Conservation (phyloP, 2,113 vertebrate genomes). For the Albula goreensis region DNA sequence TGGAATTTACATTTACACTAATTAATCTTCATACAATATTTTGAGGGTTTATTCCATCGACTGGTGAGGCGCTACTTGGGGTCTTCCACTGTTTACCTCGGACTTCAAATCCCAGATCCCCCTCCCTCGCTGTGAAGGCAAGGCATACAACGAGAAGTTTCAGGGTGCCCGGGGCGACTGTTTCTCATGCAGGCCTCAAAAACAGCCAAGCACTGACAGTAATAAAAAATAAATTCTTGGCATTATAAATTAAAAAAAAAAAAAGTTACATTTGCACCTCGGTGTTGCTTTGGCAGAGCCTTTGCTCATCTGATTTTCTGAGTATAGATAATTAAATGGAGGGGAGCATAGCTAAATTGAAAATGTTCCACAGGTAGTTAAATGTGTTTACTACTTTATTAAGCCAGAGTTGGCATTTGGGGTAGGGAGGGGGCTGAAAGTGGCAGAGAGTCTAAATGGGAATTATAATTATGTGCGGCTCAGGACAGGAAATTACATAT, state of each 20-base stretch:
- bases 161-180: too few species aligned
- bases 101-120: too few species aligned
- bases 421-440: slow-evolving; percentile 1
- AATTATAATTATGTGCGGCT: slow-evolving; percentile 22
- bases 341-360: not conserved
- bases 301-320: slow-evolving; percentile 1
- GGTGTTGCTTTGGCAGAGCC: not conserved
- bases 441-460: slow-evolving; percentile 8
- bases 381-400: slow-evolving; percentile 34
- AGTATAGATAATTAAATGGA: slow-evolving; percentile 16
- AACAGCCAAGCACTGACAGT: too few species aligned
- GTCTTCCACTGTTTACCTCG: too few species aligned
- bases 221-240: not conserved
- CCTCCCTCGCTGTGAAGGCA: too few species aligned
- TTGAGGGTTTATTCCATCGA: too few species aligned
- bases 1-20: too few species aligned
- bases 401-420: slow-evolving; percentile 14
- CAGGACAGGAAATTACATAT: slow-evolving; percentile 19
- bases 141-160: too few species aligned
- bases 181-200: too few species aligned
- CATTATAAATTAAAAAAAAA: not conserved
- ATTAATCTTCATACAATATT: too few species aligned
- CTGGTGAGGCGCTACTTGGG: too few species aligned
- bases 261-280: slow-evolving; percentile 15
- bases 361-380: slow-evolving; percentile 8